phyloP scores from a whole-genome alignment of 2,888 invertebrate genomes.

The Hecatera dysodea region DNA sequence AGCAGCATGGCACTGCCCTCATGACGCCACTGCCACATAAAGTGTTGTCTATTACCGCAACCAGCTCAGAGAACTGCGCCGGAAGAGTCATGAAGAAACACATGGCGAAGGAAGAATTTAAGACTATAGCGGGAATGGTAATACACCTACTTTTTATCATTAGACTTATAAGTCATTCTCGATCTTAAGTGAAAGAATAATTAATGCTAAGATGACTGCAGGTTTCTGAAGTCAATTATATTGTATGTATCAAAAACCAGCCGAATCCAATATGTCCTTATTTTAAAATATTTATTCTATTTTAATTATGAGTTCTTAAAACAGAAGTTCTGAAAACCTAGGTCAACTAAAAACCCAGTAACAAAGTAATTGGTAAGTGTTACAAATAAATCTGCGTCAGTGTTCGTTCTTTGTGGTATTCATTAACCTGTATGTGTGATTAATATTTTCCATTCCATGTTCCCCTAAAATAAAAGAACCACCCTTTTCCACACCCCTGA shows the following conservation, averaged over 20 bases:
- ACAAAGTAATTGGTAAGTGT: background rate
- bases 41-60: slow-evolving; percentile 70
- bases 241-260: background rate
- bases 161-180: too few relatives aligned
- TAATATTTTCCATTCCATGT: background rate
- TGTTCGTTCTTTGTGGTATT: background rate
- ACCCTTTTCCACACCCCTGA: background rate
- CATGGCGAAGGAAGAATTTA: slow-evolving; percentile 70
- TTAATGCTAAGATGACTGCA: too few relatives aligned
- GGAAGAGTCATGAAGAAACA: slow-evolving; percentile 80
- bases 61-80: slow-evolving; percentile 77
- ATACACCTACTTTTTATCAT: background rate
- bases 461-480: background rate
- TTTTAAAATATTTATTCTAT: too few relatives aligned
- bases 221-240: background rate
- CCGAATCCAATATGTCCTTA: background rate
- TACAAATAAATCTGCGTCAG: background rate
- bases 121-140: slow-evolving; percentile 82
- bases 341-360: background rate
- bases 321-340: background rate
- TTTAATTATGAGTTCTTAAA: too few relatives aligned
- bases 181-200: background rate
- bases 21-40: slow-evolving; percentile 82
- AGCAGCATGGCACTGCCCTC: slow-evolving; percentile 82
- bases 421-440: background rate